Conservation (phyloP, 1,140 invertebrate species). For the Thaumetopoea pityocampa region DNA sequence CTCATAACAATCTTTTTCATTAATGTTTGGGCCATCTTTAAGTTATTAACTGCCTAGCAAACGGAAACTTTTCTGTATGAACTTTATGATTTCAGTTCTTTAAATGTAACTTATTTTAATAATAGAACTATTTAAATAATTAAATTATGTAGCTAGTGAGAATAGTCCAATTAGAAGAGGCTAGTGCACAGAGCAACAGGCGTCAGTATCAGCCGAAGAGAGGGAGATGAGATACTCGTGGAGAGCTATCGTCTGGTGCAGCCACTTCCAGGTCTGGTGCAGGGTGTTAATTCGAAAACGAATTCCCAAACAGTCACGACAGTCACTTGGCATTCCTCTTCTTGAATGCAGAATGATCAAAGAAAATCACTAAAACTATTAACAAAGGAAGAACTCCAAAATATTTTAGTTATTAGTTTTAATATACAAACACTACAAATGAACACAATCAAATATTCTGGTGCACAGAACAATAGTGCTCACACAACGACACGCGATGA, state of each 20-base stretch:
- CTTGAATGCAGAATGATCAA: constrained; percentile 78
- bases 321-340: constrained; percentile 88
- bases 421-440: no score
- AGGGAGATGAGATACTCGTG: constrained; percentile 90
- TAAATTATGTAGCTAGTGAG: constrained; percentile 25
- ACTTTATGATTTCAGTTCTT: constrained; percentile 42
- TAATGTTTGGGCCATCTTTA: constrained; percentile 65
- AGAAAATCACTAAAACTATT: constrained; percentile 63
- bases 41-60: constrained; percentile 24
- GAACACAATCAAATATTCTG: no score
- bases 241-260: constrained; percentile 90
- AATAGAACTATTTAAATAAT: constrained; percentile 25
- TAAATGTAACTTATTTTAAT: constrained; percentile 49
- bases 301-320: constrained; percentile 89
- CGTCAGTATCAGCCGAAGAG: constrained; percentile 83
- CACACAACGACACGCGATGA: constrained; percentile 46
- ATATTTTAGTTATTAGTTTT: constrained; percentile 1
- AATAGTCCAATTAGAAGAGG: constrained; percentile 32
- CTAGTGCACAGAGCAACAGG: constrained; percentile 54
- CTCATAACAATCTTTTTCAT: constrained; percentile 56
- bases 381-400: constrained; percentile 31
- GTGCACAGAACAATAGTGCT: constrained; percentile 24
- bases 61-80: constrained; percentile 71
- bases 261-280: constrained; percentile 94
- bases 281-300: constrained; percentile 88